Base-by-base conservation (phyloP, 2,797 vertebrate genomes). In the Propithecus perrieri region DNA sequence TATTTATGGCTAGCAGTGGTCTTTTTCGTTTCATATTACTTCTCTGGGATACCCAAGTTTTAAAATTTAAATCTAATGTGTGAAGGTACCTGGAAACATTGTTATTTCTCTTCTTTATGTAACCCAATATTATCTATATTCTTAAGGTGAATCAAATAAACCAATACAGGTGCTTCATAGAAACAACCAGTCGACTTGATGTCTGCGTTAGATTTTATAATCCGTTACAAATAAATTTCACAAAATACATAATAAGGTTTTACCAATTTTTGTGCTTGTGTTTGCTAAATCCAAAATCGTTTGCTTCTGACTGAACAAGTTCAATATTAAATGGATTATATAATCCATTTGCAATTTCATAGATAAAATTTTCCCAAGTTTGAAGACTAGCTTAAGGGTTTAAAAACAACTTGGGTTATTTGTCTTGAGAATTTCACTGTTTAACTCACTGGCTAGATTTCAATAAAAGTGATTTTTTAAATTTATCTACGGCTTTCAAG, bases 401-500 rank as follows among this genome's bases (percentile, higher is more conserved):
- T 55, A 84, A 91, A 92, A 48, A 61, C 30, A 90, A 24, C 8
- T 46, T 78, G 33, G 18, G 41, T 41, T 63, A 2, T 57, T 93
- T 87, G 79, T 89, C 61, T 69, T 85, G 80, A 91, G 53, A 89
- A 72, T 69, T 75, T 89, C 12, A 92, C 30, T 84, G 7, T 85
- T 92, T 69, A 63, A 63, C 46, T 67, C 26, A 24, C n/a, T 78
- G 50, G 33, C 74, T 96, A 65, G 46, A 88, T 83, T 53, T 91
- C 69, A 96, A 35, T 88, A 81, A 85, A 87, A 91, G 75, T 55
- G 26, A 92, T 79, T 96, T 91, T 63, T 9, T 94, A 89, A 89
- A 46, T 85, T 33, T 79, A 93, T 33, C 63, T 57, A 8, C 22
- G 57, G 30, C 48, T 96, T 94, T 88, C 76, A 79, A 85, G 15